phyloP scores from a whole-genome alignment of 2,113 vertebrate species.

The Bos javanicus region DNA sequence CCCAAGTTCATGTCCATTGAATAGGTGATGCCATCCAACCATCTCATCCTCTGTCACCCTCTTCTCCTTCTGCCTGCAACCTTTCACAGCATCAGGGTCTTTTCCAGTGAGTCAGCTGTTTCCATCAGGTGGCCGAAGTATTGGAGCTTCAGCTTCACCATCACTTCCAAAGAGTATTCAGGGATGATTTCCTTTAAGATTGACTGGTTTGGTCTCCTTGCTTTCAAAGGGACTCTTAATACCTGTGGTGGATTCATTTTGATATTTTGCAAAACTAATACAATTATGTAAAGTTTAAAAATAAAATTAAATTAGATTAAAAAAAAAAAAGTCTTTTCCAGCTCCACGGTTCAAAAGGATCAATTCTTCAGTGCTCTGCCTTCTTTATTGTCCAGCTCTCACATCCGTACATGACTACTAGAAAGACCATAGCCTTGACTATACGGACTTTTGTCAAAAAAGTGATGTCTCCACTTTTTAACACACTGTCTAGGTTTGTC shows the following conservation, averaged over 20 bases:
- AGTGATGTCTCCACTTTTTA: background rate
- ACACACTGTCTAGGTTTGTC: background rate
- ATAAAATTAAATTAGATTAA: too few relatives aligned
- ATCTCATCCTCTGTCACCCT: background rate
- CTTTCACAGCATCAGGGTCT: background rate
- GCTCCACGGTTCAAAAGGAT: background rate
- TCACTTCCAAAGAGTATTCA: background rate
- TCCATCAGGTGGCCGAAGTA: background rate
- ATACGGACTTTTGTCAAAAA: background rate
- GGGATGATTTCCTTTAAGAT: background rate
- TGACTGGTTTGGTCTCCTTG: background rate
- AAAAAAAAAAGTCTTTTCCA: background rate
- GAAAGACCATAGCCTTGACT: background rate
- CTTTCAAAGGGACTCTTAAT: background rate
- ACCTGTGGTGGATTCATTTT: too few relatives aligned
- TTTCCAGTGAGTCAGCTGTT: background rate
- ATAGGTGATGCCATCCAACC: background rate
- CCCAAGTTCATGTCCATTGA: background rate
- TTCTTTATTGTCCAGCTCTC: background rate
- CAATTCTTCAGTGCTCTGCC: background rate
- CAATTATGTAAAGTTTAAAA: too few relatives aligned
- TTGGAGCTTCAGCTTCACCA: background rate
- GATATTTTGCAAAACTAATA: too few relatives aligned
- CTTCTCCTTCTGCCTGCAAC: background rate
- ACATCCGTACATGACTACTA: background rate